Conservation (phyloP, 1,140 invertebrate genomes). For the Pseudachorutes palmiensis region DNA sequence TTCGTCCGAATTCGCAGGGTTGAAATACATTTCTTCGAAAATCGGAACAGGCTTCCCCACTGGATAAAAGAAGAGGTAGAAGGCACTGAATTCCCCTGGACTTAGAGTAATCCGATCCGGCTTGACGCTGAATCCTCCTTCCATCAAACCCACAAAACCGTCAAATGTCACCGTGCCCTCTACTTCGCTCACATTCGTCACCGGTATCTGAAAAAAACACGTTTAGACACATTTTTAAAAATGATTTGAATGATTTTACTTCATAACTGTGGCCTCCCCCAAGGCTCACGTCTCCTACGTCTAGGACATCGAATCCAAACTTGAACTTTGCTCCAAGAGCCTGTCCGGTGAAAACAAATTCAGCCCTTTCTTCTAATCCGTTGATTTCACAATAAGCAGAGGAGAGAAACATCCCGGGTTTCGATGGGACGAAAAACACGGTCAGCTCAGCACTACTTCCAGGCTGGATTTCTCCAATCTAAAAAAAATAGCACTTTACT, state of each 20-base stretch:
- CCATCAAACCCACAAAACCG: slow-evolving; percentile 9
- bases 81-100: slow-evolving; percentile 20
- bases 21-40: not conserved
- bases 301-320: slow-evolving; percentile 40
- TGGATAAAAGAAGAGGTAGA: slow-evolving; percentile 16
- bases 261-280: slow-evolving; percentile 42
- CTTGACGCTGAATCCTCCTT: slow-evolving; percentile 7
- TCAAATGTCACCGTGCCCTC: slow-evolving; percentile 39
- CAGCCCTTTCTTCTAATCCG: slow-evolving; percentile 41
- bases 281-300: slow-evolving; percentile 40
- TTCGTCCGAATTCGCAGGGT: not conserved
- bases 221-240: slow-evolving; percentile 29
- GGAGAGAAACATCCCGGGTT: slow-evolving; percentile 37
- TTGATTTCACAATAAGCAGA: slow-evolving; percentile 42
- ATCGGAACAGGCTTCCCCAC: not conserved
- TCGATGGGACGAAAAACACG: slow-evolving; percentile 40
- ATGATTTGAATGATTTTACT: slow-evolving; percentile 32
- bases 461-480: slow-evolving; percentile 41
- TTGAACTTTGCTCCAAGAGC: slow-evolving; percentile 42
- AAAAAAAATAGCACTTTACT: not conserved
- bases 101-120: slow-evolving; percentile 14
- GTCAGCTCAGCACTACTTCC: slow-evolving; percentile 38
- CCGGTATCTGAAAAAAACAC: slow-evolving; percentile 38
- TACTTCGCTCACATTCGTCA: slow-evolving; percentile 39
- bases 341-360: slow-evolving; percentile 41